Evolutionary conservation across 1,140 invertebrate species (phyloP).

Genomic region (Cylas formicarius): DNA sequence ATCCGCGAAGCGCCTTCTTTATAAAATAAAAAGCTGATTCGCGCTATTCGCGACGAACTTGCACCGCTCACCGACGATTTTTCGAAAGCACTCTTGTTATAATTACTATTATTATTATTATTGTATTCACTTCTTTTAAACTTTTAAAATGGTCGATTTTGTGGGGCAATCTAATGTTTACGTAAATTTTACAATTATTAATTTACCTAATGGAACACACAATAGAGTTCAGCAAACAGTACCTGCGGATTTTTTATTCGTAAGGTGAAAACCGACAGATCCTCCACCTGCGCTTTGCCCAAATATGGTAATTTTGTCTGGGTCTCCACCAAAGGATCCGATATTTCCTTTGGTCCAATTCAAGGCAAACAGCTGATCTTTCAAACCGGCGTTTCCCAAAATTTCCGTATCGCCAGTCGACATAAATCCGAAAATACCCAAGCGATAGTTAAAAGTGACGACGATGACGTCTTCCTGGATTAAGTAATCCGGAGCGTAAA

Average conservation of each 20-base stretch:
- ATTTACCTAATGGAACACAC: too few species aligned
- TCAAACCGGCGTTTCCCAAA: conserved; percentile 6
- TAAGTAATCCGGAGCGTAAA: neutral
- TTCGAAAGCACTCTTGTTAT: too few species aligned
- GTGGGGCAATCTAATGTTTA: too few species aligned
- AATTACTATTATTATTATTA: too few species aligned
- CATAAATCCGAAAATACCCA: conserved; percentile 4
- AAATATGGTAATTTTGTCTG: conserved; percentile 1
- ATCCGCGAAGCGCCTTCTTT: too few species aligned
- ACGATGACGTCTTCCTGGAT: conserved; percentile 41
- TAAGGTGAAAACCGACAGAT: conserved; percentile 1
- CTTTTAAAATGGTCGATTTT: too few species aligned
- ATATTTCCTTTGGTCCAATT: conserved; percentile 11
- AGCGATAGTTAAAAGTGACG: conserved; percentile 29
- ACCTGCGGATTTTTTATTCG: conserved; percentile 6
- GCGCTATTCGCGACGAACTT: too few species aligned
- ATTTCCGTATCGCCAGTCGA: conserved; percentile 2
- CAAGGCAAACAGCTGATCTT: conserved; percentile 5
- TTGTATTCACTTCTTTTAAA: too few species aligned
- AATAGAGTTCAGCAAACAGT: too few species aligned
- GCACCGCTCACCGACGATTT: too few species aligned
- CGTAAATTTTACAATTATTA: too few species aligned
- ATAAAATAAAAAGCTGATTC: too few species aligned
- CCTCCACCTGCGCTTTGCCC: conserved; percentile 6
- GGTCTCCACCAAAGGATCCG: conserved; percentile 3